phyloP scores from a whole-genome alignment of 1,140 invertebrate genomes.

The Oryctes rhinoceros region DNA sequence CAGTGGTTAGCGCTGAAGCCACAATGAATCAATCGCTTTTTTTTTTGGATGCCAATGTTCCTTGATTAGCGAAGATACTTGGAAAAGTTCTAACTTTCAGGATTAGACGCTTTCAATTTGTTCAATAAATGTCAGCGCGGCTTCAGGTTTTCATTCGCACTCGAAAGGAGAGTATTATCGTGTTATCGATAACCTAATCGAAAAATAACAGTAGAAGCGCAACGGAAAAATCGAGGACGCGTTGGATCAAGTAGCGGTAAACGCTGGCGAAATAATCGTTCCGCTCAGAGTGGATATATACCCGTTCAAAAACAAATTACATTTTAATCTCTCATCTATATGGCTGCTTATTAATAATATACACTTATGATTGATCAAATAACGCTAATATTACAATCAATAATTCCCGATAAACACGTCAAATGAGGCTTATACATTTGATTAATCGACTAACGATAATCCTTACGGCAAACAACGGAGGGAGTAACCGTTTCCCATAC shows the following conservation, averaged over 20 bases:
- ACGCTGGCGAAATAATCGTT: neutral
- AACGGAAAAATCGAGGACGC: neutral
- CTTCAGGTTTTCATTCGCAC: too few species aligned
- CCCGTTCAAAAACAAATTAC: conserved; percentile 34
- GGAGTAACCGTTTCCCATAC: conserved; percentile 22
- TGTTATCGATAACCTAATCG: neutral
- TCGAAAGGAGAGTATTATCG: too few species aligned
- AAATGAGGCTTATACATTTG: conserved; percentile 34
- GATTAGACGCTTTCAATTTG: too few species aligned
- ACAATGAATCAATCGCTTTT: too few species aligned
- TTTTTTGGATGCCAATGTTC: too few species aligned
- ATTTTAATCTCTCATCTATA: conserved; percentile 39
- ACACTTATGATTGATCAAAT: conserved; percentile 38
- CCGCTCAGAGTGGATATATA: neutral
- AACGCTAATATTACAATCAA: conserved; percentile 40
- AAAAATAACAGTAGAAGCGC: neutral
- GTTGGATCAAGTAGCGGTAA: neutral
- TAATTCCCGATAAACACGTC: conserved; percentile 40
- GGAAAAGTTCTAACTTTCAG: too few species aligned
- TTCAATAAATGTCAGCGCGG: too few species aligned
- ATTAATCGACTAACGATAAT: conserved; percentile 36
- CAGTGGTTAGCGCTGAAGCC: too few species aligned
- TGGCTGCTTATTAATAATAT: conserved; percentile 32
- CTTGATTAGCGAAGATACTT: too few species aligned
- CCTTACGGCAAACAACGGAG: conserved; percentile 17